phyloP scores from a whole-genome alignment of 1,140 invertebrate genomes.

The Littorina saxatilis region DNA sequence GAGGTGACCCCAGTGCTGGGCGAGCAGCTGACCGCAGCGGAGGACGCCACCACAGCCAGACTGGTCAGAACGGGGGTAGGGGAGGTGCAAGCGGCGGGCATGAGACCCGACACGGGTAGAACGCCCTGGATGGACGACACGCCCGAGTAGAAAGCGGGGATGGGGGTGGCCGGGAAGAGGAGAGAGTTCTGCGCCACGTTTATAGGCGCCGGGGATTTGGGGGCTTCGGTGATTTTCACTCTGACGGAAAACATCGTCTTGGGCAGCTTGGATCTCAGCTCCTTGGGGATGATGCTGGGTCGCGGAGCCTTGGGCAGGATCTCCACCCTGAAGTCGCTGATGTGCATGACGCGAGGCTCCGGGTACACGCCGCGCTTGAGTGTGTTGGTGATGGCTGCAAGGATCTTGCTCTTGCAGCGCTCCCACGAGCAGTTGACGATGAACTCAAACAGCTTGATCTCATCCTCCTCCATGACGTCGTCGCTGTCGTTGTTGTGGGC shows the following conservation, averaged over 20 bases:
- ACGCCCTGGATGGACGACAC: not conserved
- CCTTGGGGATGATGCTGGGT: constrained; percentile 66
- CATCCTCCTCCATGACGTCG: constrained; percentile 46
- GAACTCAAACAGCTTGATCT: constrained; percentile 68
- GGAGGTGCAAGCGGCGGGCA: not conserved
- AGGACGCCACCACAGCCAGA: not conserved
- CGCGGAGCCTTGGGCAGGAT: constrained; percentile 65
- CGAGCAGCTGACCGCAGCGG: not conserved
- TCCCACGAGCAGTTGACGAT: constrained; percentile 70
- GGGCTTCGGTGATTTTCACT: constrained; percentile 47
- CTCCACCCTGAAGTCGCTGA: constrained; percentile 61
- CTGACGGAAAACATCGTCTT: constrained; percentile 64
- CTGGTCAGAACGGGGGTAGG: not conserved
- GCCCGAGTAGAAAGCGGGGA: not conserved
- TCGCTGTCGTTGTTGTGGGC: constrained; percentile 38
- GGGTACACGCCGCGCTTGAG: constrained; percentile 52
- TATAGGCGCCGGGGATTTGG: not conserved
- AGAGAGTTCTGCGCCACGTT: no score
- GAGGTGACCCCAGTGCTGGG: not conserved
- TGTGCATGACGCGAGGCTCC: constrained; percentile 46
- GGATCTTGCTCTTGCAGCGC: constrained; percentile 57
- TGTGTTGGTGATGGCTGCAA: constrained; percentile 60
- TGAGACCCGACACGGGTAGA: not conserved
- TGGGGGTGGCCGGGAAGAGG: not conserved
- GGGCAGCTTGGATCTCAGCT: constrained; percentile 64